Evolutionary conservation across 2,888 invertebrate species (phyloP).

Genomic region (Stenichneumon culpator): DNA sequence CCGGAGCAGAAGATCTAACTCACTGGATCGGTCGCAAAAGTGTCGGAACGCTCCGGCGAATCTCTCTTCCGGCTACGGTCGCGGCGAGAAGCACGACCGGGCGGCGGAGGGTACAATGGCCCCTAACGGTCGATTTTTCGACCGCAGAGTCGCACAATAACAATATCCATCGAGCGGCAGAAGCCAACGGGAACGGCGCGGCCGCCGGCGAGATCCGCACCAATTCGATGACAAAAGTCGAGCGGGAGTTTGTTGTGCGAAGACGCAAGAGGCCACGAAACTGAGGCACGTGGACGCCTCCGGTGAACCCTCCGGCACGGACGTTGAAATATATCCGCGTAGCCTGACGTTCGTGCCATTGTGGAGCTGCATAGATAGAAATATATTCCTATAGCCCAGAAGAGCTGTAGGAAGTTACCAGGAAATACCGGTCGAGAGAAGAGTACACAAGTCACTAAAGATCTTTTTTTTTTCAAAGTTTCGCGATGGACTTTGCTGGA

Average conservation of each 20-base stretch:
- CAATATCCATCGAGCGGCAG: neutral
- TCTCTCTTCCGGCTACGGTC: slow-evolving; percentile 35
- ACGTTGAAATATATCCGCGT: slow-evolving; percentile 4
- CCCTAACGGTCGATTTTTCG: slow-evolving; percentile 20
- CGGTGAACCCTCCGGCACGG: neutral
- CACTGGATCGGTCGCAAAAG: neutral
- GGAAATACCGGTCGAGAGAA: neutral
- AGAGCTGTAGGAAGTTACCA: neutral
- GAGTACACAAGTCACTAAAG: neutral
- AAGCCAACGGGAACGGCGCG: neutral
- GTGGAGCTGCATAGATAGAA: neutral
- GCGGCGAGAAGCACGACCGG: neutral
- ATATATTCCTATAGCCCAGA: no score
- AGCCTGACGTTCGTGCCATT: neutral
- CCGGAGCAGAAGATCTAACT: slow-evolving; percentile 16
- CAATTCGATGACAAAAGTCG: slow-evolving; percentile 40
- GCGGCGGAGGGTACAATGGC: slow-evolving; percentile 13
- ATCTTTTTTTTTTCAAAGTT: slow-evolving; percentile 36
- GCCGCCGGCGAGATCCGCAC: slow-evolving; percentile 5
- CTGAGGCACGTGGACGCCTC: neutral
- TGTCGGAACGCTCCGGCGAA: slow-evolving; percentile 5
- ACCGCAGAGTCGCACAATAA: slow-evolving; percentile 7
- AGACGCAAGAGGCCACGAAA: neutral
- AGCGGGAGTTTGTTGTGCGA: slow-evolving; percentile 10
- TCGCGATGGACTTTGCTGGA: slow-evolving; percentile 18